Evolutionary conservation across 2,113 vertebrate genomes (phyloP).

Genomic region (Dipodomys merriami): DNA sequence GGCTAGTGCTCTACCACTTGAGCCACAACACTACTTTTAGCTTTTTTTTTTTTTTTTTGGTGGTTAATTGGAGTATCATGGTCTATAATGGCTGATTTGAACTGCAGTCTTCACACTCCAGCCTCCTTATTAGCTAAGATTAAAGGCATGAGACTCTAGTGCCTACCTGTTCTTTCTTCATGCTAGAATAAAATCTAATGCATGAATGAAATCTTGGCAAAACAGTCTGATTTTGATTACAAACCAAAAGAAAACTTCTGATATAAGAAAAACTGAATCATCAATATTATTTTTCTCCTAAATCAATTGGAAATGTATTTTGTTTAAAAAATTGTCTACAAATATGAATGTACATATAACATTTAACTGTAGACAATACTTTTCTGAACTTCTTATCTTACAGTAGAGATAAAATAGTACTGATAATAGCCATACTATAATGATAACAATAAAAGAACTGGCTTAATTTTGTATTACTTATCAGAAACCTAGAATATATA

Average conservation of each 20-base stretch:
- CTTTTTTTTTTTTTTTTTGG: too few relatives aligned
- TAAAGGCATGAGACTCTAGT: too few relatives aligned
- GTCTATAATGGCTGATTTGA: too few relatives aligned
- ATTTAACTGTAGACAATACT: not conserved
- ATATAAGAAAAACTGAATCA: not conserved
- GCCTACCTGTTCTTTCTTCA: not conserved
- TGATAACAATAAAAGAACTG: not conserved
- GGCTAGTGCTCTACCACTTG: too few relatives aligned
- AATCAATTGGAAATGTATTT: slow-evolving; percentile 13
- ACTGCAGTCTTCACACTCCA: too few relatives aligned
- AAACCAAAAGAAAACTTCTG: slow-evolving; percentile 17
- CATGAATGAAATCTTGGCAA: not conserved
- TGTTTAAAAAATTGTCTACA: not conserved
- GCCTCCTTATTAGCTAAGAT: too few relatives aligned
- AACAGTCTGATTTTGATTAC: not conserved
- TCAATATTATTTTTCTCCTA: not conserved
- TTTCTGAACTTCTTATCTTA: not conserved
- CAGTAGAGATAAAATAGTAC: not conserved
- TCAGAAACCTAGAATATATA: not conserved
- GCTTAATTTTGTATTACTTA: not conserved
- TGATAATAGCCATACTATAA: not conserved
- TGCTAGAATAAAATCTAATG: not conserved
- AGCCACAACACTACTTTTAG: too few relatives aligned
- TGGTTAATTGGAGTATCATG: too few relatives aligned
- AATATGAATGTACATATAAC: not conserved